Base-by-base conservation (phyloP, 2,113 vertebrate species). In the Tupaia chinensis region DNA sequence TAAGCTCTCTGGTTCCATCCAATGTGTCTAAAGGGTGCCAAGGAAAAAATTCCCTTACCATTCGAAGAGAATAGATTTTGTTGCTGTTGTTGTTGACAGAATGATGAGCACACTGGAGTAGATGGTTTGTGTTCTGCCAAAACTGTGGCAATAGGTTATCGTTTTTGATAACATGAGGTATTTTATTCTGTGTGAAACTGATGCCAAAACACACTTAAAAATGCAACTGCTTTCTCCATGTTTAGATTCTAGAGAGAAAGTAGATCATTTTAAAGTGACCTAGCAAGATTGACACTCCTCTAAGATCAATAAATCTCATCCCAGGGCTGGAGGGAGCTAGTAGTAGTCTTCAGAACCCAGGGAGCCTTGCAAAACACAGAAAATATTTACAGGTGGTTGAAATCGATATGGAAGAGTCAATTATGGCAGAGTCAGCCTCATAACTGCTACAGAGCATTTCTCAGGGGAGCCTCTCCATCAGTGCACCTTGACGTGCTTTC, bases 141-240 rank as follows among this genome's bases (percentile, higher is more conserved):
- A 97, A 95, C 68, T 53, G 76, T 74, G 91, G 88, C 63, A 89
- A 65, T 70, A n/a, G 9, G 94, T 96, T 93, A 96, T 87, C 58
- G 54, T 96, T 92, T 92, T 13, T 69, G 76, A 85, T 54, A 96
- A 87, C 32, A 66, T 25, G 65, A 88, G 66, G 63, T 9, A 29
- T 94, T 96, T 97, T 80, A 80, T 87, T 81, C 68, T 66, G 13
- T 94, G 72, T 69, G 74, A 95, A 97, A 96, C 54, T 32, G 25
- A 92, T 32, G 78, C 79, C 66, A 89, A 92, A 72, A 94, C 61
- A 77, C 32, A 23, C 44, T 65, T 32, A 93, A 61, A 73, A 79
- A 91, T 44, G 44, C 72, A 78, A 87, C 66, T 58, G 13, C 29
- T 85, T 96, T 95, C 93, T 93, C 56, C 74, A 74, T 83, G 84